Percentiles rank a stretch among this genome's conserved stretches.
These are phyloP conservation scores for Ceuthmochares aereus DNA, from an alignment of 2,113 vertebrate genomes.

Conservation along the genomic window DNA sequence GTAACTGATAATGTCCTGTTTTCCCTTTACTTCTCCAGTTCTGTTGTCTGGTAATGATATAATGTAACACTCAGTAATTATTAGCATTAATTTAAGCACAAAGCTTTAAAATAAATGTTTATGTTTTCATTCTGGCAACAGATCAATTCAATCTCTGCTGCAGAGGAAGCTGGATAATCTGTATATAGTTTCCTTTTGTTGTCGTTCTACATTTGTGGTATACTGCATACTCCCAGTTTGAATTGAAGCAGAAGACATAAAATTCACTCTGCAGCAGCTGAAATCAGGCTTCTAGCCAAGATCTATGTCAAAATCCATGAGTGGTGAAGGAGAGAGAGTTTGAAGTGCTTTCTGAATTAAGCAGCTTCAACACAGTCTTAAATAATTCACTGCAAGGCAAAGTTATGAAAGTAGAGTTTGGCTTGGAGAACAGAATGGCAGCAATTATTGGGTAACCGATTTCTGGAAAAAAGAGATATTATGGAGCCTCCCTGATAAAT, in stretches of 20 bases:
- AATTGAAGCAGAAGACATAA: not conserved
- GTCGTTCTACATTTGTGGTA: not conserved
- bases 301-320: not conserved
- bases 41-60: not conserved
- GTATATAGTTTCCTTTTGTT: not conserved
- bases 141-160: not conserved
- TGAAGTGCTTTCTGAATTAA: not conserved
- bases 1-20: not conserved
- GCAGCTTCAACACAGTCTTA: not conserved
- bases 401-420: not conserved
- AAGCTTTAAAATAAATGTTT: not conserved
- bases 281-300: not conserved
- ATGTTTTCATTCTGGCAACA: not conserved
- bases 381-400: not conserved
- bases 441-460: not conserved
- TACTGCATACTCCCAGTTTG: not conserved
- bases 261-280: not conserved
- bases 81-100: not conserved
- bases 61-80: not conserved
- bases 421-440: not conserved
- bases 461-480: not conserved
- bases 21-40: not conserved
- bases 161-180: not conserved
- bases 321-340: not conserved
- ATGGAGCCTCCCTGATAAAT: not conserved